Evolutionary conservation across 1,140 invertebrate genomes (phyloP), one percentile per base, ranked within the genome.

Genomic region (Saccostrea glomerata): DNA sequence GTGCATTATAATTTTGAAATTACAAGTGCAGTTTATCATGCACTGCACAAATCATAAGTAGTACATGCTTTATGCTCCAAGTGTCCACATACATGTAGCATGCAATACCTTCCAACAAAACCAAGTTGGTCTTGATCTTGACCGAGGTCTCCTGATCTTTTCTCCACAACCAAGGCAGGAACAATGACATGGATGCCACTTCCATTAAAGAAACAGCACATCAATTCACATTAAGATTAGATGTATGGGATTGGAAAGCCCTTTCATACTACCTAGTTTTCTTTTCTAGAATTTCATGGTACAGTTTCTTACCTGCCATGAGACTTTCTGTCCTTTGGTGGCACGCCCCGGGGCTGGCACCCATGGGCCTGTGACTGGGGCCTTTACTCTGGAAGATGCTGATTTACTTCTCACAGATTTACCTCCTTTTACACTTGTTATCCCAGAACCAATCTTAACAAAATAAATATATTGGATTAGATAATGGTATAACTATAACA

Each of bases 301-400:
- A n/a, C n/a, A n/a, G n/a, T 23, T 89, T n/a, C 92, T 82, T 89
- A 94, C 94, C 93, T 95, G 92, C 93, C 93, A 95, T 30, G 93
- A 88, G 2, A 94, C 87, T 63, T 93, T 93, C 23, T 91, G 90
- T 9, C 92, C 93, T 77, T 91, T 93, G 4, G 93, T 93, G 73
- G 94, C 91, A 58, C 93, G 94, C 6, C 91, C 94, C 25, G 94
- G 94, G 4, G 94, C 92, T 17, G 94, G 94, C 0, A 94, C 93
- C 94, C 94, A 95, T 84, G 93, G 93, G 30, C 93, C 92, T 23
- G 90, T 66, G 15, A 66, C 88, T n/a, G 93, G 92, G 88, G 92
- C 94, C 70, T 92, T 93, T 13, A 92, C 92, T 17, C 94, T 89
- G 12, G 91, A 90, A 84, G 63, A 86, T 15, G 88, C 88, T 25